A percentile compares a stretch with the other conserved stretches of the same genome.
phyloP scores from a whole-genome alignment of 53 echinoderm and acorn worm genomes.

The Arbacia lixula region DNA sequence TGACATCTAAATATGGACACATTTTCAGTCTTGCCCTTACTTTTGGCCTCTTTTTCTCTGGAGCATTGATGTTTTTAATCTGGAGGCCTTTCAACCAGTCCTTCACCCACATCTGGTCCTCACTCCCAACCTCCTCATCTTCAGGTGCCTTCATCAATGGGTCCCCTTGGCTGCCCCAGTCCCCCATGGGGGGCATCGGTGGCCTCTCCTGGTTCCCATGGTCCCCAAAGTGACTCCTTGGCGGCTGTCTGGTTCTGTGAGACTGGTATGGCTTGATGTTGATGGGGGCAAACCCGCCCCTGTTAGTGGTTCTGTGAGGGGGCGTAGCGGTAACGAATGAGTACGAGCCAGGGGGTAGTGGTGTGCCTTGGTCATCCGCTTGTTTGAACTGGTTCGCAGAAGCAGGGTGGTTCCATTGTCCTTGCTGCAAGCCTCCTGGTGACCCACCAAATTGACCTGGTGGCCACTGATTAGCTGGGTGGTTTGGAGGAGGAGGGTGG shows the following conservation, averaged over 20 bases:
- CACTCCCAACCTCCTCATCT: slow-evolving; percentile 10
- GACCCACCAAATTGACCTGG: too few relatives aligned
- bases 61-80: not conserved
- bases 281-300: not conserved
- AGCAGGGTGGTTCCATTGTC: not conserved
- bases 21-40: slow-evolving; percentile 9
- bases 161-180: not conserved
- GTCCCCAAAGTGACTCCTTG: not conserved
- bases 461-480: not conserved
- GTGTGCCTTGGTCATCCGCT: not conserved
- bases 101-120: slow-evolving; percentile 52
- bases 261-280: slow-evolving; percentile 31
- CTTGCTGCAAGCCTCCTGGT: not conserved
- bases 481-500: not conserved
- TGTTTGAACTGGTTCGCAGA: not conserved
- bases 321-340: too few relatives aligned
- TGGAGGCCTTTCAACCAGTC: slow-evolving; percentile 7
- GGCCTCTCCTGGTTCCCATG: not conserved
- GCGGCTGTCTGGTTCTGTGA: not conserved
- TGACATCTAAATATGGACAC: not conserved
- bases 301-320: not conserved
- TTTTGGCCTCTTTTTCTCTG: not conserved
- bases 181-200: not conserved
- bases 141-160: not conserved
- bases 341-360: not conserved